Evolutionary conservation across 2,888 invertebrate species (phyloP).

Genomic region (Acleris holmiana): DNA sequence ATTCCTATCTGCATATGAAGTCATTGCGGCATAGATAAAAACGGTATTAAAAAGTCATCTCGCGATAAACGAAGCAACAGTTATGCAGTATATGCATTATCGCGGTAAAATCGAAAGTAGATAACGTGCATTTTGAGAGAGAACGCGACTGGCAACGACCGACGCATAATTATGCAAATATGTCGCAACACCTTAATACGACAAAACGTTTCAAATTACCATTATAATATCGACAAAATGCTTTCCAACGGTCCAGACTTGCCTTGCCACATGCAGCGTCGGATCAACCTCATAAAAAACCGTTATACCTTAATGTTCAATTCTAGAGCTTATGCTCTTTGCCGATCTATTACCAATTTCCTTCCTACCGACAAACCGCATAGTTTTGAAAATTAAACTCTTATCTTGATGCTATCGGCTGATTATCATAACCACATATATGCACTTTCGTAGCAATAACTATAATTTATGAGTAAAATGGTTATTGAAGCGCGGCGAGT

Average conservation of each 20-base stretch:
- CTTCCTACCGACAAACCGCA: background rate
- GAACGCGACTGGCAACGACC: conserved; percentile 17
- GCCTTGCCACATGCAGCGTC: conserved; percentile 7
- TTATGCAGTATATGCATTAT: conserved; percentile 8
- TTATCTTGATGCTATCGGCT: conserved; percentile 24
- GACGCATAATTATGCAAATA: conserved; percentile 27
- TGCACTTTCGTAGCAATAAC: conserved; percentile 19
- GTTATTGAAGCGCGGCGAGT: conserved; percentile 22
- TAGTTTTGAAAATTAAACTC: conserved; percentile 19
- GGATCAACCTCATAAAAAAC: conserved; percentile 21
- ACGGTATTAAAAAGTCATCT: conserved; percentile 15
- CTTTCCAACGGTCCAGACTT: conserved; percentile 12
- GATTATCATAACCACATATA: conserved; percentile 5
- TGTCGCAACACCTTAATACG: conserved; percentile 2
- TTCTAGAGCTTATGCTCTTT: conserved; percentile 20
- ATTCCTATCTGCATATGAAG: background rate
- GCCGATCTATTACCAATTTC: conserved; percentile 13
- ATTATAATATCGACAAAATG: conserved; percentile 25
- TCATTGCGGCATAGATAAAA: conserved; percentile 9
- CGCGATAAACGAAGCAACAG: conserved; percentile 17
- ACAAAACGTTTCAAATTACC: conserved; percentile 23
- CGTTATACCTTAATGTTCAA: conserved; percentile 14
- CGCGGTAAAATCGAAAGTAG: conserved; percentile 28
- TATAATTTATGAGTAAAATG: conserved; percentile 6
- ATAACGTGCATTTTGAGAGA: conserved; percentile 28